Base-by-base conservation (phyloP, 2,797 vertebrate genomes). In the Todus mexicanus region DNA sequence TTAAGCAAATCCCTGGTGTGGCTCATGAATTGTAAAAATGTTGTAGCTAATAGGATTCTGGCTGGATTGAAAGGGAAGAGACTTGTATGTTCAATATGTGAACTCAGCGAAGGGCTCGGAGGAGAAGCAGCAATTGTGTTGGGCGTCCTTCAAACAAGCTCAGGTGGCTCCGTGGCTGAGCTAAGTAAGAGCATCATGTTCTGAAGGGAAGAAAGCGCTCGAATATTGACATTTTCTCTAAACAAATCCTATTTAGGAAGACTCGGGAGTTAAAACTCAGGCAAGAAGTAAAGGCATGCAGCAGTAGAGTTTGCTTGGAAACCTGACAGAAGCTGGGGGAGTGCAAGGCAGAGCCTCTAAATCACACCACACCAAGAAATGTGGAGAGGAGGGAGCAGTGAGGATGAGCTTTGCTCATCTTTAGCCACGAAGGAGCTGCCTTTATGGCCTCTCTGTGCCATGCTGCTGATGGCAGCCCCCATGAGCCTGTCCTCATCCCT, bases 21-120 rank as follows among this genome's bases (percentile, higher is more conserved):
- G 72, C 50, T 85, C 43, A 69, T 81, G 82, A 72, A 72, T 25
- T 77, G 87, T 91, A 33, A 86, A 93, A 81, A 15, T 6, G 15
- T 11, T 87, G 70, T n/a, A 60, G 56, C 71, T 96, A 47, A 77
- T 29, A 57, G 89, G 84, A 92, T 90, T 92, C 69, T 35, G 81
- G 56, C 47, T 59, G 68, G 79, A 66, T 35, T 61, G 74, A 74
- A 70, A 92, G 66, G 60, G 50, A 84, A 50, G 47, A 43, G 65
- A 33, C 40, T 10, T 31, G 45, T 26, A 7, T 15, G 11, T 42
- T 76, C 73, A 19, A 18, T 8, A n/a, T 3, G 18, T 38, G 81
- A 82, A 50, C 33, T 59, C 40, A 14, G 53, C 35, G 11, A 45
- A 87, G 42, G 56, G 63, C 79, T 77, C 5, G 3, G 64, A 89